Base-by-base conservation (phyloP, 2,888 invertebrate species). In the Temnothorax unifasciatus region DNA sequence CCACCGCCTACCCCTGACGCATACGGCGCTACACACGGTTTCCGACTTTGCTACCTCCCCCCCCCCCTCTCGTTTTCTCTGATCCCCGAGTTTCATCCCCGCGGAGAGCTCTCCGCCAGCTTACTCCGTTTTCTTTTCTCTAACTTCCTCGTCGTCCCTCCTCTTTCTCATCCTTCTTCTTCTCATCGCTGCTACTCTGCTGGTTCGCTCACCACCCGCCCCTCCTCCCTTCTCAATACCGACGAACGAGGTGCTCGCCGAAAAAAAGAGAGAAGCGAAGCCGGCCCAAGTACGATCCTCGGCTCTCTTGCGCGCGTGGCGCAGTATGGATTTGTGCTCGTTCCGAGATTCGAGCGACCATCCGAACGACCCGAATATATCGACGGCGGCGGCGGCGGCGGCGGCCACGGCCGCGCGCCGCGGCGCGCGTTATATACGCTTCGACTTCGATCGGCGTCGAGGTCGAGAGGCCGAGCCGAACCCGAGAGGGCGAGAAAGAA, bases 391-490 rank as follows among this genome's bases (percentile, higher is more conserved):
- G 66, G 73, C 13, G 61, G 66, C 57, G 44, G 66, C 57, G 47
- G 73, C 21, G 66, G 73, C 18, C 47, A 63, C 61, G 68, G 52
- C 57, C 54, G 18, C 74, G 29, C 69, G 82, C 81, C 74, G 69
- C 75, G 59, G 57, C 77, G 66, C 44, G 85, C 71, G 84, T 82
- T 82, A 73, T 84, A 77, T 81, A 83, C 74, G 50, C 64, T 75
- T 75, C 61, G 83, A 77, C 77, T 88, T 87, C 85, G 88, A 89
- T 86, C 86, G 84, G 69, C 66, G 73, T 69, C 83, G 85, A 86
- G 88, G 84, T 89, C 88, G 89, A 88, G 84, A 86, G 87, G 85
- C 86, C 57, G 86, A 83, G 75, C 50, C 83, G 83, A 86, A 87
- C 59, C 87, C 85, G 85, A 87, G 79, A 85, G 86, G 82, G 66